Evolutionary conservation across 1,140 invertebrate genomes (phyloP), one percentile per base, ranked within the genome.

Genomic region (Hyposmocoma kahamanoa): DNA sequence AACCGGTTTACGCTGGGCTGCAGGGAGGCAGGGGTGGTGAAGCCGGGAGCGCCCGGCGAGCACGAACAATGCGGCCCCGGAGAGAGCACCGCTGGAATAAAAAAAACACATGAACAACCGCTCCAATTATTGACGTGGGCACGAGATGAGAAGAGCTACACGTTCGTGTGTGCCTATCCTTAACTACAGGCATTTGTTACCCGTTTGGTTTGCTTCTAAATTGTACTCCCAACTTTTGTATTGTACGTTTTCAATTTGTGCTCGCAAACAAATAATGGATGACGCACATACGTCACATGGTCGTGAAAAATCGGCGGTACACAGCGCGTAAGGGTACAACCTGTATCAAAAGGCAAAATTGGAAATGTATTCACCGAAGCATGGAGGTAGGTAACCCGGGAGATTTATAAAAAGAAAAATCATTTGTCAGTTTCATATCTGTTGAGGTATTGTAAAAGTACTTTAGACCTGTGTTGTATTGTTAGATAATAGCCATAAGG

Each of bases 81-180:
- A 49, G 69, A 62, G 62, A 84, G 72, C 62, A 72, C 63, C 56
- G 64, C 80, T 84, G 80, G 72, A 76, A 72, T 60, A 75, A 78
- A 62, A 66, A 66, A 78, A 79, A 73, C 18, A 72, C 61, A 84
- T 80, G 72, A 83, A 80, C 77, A 74, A 75, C 75, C 62, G 72
- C 60, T 80, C 73, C 80, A 81, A 84, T 84, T 84, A 84, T 81
- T 81, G 77, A 78, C 74, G 79, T 78, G 67, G 63, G 62, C 69
- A 69, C 66, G 66, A 63, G 65, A 76, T 67, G 75, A 64, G 62
- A 65, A 59, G 62, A 51, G 36, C 19, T 20, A 20, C 19, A 21
- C 3, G 22, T 11, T 41, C 38, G 18, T 38, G 34, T 38, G 34
- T 15, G n/a, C 2, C 34, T 38, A 38, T 10, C 28, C 28, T 10